phyloP scores from a whole-genome alignment of 2,888 invertebrate genomes.

The Palloptera scutellata region DNA sequence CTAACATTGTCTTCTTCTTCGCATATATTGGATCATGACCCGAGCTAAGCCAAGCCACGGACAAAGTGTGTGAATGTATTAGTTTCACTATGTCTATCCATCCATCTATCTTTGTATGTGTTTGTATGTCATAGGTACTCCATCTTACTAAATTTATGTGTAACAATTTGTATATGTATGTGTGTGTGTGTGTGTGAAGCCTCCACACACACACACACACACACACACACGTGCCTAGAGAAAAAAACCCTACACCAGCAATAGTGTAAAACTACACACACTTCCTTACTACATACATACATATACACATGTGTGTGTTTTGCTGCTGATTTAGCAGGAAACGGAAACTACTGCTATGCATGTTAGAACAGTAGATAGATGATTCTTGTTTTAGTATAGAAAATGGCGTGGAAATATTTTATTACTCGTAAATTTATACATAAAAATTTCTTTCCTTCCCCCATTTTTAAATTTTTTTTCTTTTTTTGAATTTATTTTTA shows the following conservation, averaged over 20 bases:
- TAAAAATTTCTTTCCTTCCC: too few relatives aligned
- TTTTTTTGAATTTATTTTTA: too few relatives aligned
- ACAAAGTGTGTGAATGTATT: neutral
- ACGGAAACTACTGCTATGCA: neutral
- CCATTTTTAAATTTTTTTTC: too few relatives aligned
- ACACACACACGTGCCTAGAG: neutral
- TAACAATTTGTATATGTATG: neutral
- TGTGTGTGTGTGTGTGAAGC: neutral
- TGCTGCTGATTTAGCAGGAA: neutral
- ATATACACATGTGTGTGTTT: neutral
- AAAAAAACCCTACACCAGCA: neutral
- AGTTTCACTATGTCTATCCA: neutral
- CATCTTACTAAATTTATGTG: conserved; percentile 25
- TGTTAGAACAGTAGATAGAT: neutral
- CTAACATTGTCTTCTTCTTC: conserved; percentile 29
- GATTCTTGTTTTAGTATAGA: neutral
- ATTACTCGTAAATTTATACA: neutral
- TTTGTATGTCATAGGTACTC: conserved; percentile 4
- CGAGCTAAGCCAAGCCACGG: neutral
- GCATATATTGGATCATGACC: too few relatives aligned
- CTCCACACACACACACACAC: neutral
- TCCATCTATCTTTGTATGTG: neutral
- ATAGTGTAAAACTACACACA: neutral
- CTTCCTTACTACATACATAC: neutral
- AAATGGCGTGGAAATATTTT: conserved; percentile 30